Percentiles rank a stretch among this genome's conserved stretches.
Evolutionary conservation across 2,888 invertebrate genomes (phyloP).

Genomic region (Tetrapedia diversipes): DNA sequence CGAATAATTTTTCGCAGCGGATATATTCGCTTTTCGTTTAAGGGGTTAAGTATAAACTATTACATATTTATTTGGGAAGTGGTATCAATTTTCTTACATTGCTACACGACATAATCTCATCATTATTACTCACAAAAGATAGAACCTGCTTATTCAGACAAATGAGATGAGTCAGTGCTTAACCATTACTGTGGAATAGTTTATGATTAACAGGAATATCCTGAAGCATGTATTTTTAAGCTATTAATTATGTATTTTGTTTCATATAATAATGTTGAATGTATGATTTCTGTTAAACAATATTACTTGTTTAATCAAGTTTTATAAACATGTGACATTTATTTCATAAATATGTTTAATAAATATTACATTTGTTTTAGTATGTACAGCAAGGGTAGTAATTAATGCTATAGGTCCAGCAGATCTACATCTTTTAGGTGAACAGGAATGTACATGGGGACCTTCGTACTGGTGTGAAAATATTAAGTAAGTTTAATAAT

Average conservation of each 20-base stretch:
- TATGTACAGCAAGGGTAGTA: constrained; percentile 73
- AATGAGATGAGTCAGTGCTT: constrained; percentile 60
- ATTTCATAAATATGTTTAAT: background rate
- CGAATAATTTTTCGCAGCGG: too few species aligned
- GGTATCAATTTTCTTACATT: background rate
- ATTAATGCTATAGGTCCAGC: constrained; percentile 63
- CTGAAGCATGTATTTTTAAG: background rate
- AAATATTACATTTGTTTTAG: constrained; percentile 59
- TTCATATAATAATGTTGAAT: background rate
- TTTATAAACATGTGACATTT: background rate
- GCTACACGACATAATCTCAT: constrained; percentile 5
- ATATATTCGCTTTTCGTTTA: too few species aligned
- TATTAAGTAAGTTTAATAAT: constrained; percentile 83
- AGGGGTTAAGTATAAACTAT: background rate
- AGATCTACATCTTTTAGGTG: constrained; percentile 81
- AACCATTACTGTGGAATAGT: constrained; percentile 38
- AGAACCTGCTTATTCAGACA: constrained; percentile 37
- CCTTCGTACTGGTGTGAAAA: constrained; percentile 91
- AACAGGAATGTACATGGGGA: constrained; percentile 89
- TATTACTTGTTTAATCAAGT: background rate
- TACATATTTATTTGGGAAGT: constrained; percentile 1
- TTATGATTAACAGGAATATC: constrained; percentile 18
- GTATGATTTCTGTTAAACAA: background rate
- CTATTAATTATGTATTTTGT: background rate
- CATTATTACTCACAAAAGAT: constrained; percentile 47